A percentile compares a stretch with the other conserved stretches of the same genome.
Conservation (phyloP, 92 coral and sea anemone genomes). For the Zoanthus solanderi region DNA sequence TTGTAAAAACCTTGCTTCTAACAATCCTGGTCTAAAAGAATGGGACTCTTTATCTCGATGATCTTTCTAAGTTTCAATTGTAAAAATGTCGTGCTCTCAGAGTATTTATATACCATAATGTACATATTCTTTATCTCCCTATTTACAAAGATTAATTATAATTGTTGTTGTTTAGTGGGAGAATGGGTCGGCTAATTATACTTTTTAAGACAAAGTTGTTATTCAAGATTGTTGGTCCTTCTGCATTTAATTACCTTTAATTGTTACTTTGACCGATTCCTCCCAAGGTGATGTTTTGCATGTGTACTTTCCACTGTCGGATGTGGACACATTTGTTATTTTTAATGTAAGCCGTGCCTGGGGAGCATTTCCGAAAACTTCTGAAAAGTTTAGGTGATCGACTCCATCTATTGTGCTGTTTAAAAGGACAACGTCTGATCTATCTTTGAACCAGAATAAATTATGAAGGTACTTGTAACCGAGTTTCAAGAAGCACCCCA, state of each 20-base stretch:
- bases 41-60: too few species aligned
- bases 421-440: neutral
- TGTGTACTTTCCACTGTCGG: constrained; percentile 1
- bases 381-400: constrained; percentile 2
- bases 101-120: too few species aligned
- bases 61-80: too few species aligned
- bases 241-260: neutral
- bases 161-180: too few species aligned
- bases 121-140: too few species aligned
- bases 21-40: too few species aligned
- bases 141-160: too few species aligned
- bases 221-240: too few species aligned
- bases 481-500: constrained; percentile 2
- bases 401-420: neutral
- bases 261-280: neutral
- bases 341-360: neutral
- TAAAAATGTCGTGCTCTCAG: too few species aligned
- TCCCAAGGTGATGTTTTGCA: constrained; percentile 2
- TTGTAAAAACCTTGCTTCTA: too few species aligned
- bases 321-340: neutral
- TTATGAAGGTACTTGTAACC: neutral
- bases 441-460: constrained; percentile 28
- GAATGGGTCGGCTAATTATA: too few species aligned
- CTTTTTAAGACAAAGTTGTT: too few species aligned
- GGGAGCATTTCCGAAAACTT: neutral